Evolutionary conservation across 1,140 invertebrate species (phyloP).

Genomic region (Zeugodacus cucurbitae): DNA sequence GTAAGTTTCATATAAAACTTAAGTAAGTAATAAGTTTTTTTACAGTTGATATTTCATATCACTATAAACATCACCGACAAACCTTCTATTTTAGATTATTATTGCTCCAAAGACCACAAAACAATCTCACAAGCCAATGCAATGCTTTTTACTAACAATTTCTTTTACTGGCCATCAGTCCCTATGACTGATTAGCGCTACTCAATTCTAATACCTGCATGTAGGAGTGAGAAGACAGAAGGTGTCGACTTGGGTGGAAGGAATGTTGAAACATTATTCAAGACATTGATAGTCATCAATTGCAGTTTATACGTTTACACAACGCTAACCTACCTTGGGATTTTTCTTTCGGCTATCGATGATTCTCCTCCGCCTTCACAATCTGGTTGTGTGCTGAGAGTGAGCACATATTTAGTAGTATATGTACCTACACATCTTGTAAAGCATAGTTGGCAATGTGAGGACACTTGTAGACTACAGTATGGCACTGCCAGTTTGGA

Average conservation of each 20-base stretch:
- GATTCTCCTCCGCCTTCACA: not conserved
- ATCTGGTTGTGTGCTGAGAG: not conserved
- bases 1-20: too few species aligned
- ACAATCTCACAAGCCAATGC: constrained; percentile 52
- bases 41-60: too few species aligned
- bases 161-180: constrained; percentile 42
- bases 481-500: not conserved
- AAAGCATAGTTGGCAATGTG: not conserved
- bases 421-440: not conserved
- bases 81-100: too few species aligned
- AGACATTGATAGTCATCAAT: constrained; percentile 65
- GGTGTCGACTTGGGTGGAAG: constrained; percentile 34
- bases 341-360: not conserved
- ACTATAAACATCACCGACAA: too few species aligned
- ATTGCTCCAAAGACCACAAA: too few species aligned
- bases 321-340: constrained; percentile 41
- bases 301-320: constrained; percentile 44
- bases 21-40: too few species aligned
- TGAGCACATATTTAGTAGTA: not conserved
- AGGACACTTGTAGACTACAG: not conserved
- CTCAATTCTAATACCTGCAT: too few species aligned
- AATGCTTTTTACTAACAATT: too few species aligned
- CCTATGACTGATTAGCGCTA: constrained; percentile 46
- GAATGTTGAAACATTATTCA: constrained; percentile 48
- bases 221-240: too few species aligned